These are phyloP conservation scores for Trematomus bernacchii DNA, from an alignment of 2,797 vertebrate species.

Conservation along the genomic window DNA sequence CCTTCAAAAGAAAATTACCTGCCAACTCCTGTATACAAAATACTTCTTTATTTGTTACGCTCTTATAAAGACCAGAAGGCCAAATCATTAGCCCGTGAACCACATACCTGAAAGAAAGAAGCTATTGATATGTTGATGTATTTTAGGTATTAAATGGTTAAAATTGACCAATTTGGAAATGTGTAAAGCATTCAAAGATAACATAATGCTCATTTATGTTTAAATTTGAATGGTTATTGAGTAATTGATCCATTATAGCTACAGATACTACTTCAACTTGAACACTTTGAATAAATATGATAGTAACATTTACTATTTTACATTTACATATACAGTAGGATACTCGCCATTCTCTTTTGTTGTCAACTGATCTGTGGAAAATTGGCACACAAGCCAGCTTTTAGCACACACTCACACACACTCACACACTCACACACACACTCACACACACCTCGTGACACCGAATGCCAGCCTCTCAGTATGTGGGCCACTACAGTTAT, in stretches of 20 bases:
- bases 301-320: too few relatives aligned
- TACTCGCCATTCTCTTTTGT: neutral
- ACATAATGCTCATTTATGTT: neutral
- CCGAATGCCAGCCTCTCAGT: slow-evolving; percentile 54
- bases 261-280: too few relatives aligned
- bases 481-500: slow-evolving; percentile 67
- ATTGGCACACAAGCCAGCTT: slow-evolving; percentile 42
- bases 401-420: slow-evolving; percentile 2
- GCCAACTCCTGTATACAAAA: too few relatives aligned
- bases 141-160: too few relatives aligned
- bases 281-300: too few relatives aligned
- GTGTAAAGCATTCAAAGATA: slow-evolving; percentile 1
- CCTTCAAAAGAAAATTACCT: too few relatives aligned
- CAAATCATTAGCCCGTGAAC: neutral
- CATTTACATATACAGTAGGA: too few relatives aligned
- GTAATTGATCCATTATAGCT: neutral
- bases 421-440: neutral
- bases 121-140: too few relatives aligned
- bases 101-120: neutral
- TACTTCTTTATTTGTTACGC: too few relatives aligned
- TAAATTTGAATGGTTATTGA: neutral
- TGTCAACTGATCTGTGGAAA: slow-evolving; percentile 42
- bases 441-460: slow-evolving; percentile 26
- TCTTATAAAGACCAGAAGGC: too few relatives aligned
- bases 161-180: neutral